Evolutionary conservation across 2,113 vertebrate genomes (phyloP), one percentile per base, ranked within the genome.

Genomic region (Nymphicus hollandicus): DNA sequence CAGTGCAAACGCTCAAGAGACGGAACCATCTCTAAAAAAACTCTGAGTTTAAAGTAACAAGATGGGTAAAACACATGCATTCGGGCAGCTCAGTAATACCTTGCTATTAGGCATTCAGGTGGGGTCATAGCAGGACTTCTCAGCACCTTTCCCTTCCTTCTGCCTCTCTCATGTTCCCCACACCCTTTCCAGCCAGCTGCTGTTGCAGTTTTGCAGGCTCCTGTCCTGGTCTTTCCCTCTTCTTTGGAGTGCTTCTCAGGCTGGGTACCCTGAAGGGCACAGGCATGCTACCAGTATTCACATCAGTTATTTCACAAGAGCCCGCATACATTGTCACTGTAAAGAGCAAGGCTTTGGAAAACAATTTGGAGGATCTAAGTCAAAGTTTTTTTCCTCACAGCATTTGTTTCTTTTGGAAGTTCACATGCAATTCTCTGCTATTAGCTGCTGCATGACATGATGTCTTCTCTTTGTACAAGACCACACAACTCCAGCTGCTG

Each of bases 291-390:
- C 50, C 47, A 33, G 4, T 29, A 18, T 39, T 46, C 55, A 25
- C 13, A 6, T 66, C 7, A 41, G 13, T 63, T 65, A 52, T 65
- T 91, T 79, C 52, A 41, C n/a, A 6, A 4, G 27, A 82, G 31
- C 49, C 31, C 22, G 28, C 1, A 1, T 25, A 13, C 3, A 1
- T 49, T 79, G 41, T 88, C 53, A 50, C 63, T 58, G 72, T 46
- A 46, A 81, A 86, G 49, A 86, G 10, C 7, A 13, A 81, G 60
- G 10, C n/a, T 23, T 65, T 78, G 64, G 44, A 78, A 92, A 86
- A 43, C 0, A 0, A 31, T 84, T 63, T 0, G 0, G 61, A 81
- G 12, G 20, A 60, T 77, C 13, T 44, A 68, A 84, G 33, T 50
- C 9, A 73, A 49, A 10, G 7, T 72, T 88, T 91, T 91, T 79